Evolutionary conservation across 2,888 invertebrate species (phyloP), one percentile per base, ranked within the genome.

Genomic region (Eumacrocentrus americanus): DNA sequence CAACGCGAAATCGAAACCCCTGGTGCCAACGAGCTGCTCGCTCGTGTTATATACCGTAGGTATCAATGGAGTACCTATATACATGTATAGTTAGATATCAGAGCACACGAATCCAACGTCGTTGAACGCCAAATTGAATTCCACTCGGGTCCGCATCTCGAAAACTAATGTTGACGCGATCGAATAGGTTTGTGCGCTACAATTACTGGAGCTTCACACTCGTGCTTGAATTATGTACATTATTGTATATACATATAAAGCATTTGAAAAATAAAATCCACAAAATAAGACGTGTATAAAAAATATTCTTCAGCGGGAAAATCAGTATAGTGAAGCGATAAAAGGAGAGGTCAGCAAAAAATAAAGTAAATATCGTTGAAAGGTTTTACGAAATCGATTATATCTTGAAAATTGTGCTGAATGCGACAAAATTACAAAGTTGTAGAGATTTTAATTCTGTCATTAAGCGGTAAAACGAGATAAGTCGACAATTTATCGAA

Each of bases 101-200:
- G n/a, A 14, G 34, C 1, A 34, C 25, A 16, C 23, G 25, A 38
- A 38, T 53, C 40, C 18, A 29, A 44, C 34, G 53, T 20, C 47
- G 40, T 16, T 20, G 35, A 58, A 29, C 14, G 34, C 38, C 53
- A 54, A 59, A 59, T 59, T 59, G 53, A 59, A 59, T 59, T 59
- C 38, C 34, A 53, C 47, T 47, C 25, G 6, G 37, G 37, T 46
- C 37, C 18, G 42, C 46, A 50, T 23, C 44, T 37, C 4, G 46
- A 46, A 58, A 58, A 47, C 46, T 46, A 58, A 62, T 50, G 55
- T 58, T 58, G 58, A 58, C 55, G 55, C 9, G 38, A 55, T 62
- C 55, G 55, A 48, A 54, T 44, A 25, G 9, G 12, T 58, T 62
- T 46, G 50, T 54, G 48, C 38, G 29, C 5, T n/a, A n/a, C 22